Conservation (phyloP, 2,888 invertebrate genomes). For the Odontocerum albicorne region DNA sequence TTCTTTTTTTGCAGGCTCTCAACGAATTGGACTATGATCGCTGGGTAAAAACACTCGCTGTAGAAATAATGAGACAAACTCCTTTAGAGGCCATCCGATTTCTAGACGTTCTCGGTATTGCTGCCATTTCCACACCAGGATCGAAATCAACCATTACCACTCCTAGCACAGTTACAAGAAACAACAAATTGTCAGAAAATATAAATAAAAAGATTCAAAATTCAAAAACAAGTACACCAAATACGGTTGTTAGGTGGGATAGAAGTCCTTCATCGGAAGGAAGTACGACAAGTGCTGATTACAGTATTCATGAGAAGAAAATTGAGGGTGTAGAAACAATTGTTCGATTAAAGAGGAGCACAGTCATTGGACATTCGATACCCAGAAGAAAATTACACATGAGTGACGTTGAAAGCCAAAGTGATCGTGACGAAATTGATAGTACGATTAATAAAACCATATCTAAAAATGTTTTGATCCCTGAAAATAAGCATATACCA, state of each 20-base stretch:
- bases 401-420: slow-evolving; percentile 34
- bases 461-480: slow-evolving; percentile 15
- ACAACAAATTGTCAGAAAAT: background rate
- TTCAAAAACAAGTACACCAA: background rate
- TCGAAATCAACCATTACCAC: slow-evolving; percentile 5
- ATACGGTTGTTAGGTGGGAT: slow-evolving; percentile 27
- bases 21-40: slow-evolving; percentile 70
- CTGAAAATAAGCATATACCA: slow-evolving; percentile 37
- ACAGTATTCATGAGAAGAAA: slow-evolving; percentile 19
- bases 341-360: slow-evolving; percentile 24
- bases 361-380: slow-evolving; percentile 19
- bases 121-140: slow-evolving; percentile 43
- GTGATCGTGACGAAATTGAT: slow-evolving; percentile 30
- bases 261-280: slow-evolving; percentile 36
- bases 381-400: slow-evolving; percentile 32
- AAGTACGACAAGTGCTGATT: slow-evolving; percentile 35
- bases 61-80: slow-evolving; percentile 74
- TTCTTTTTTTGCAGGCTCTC: slow-evolving; percentile 67
- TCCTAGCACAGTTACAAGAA: background rate
- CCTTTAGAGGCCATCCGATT: slow-evolving; percentile 73
- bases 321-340: slow-evolving; percentile 13
- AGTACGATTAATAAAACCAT: slow-evolving; percentile 5
- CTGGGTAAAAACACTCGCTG: slow-evolving; percentile 74
- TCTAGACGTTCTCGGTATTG: slow-evolving; percentile 67
- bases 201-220: slow-evolving; percentile 4